Base-by-base conservation (phyloP, 30 jellyfish, hydroid and myxozoan species). In the Clytia hemisphaerica region DNA sequence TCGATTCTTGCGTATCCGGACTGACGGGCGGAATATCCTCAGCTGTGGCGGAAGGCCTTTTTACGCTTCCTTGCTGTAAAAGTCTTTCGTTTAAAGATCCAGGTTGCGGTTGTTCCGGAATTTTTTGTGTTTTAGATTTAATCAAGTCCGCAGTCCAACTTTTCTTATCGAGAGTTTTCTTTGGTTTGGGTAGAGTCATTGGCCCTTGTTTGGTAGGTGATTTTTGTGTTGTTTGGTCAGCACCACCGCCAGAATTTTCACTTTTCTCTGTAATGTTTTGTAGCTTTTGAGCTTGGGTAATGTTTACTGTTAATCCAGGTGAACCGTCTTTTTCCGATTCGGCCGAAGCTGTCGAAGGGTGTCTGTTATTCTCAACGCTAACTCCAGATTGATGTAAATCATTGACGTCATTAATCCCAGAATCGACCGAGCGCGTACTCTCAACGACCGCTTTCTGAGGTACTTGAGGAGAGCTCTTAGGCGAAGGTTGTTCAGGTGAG, bases 111-210 rank as follows among this genome's bases (percentile, higher is more conserved):
- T 14, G 67, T 37, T 65, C 78, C 2, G 78, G 78, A 12, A 62
- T 16, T 4, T 33, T n/a, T 16, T 65, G 78, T 10, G 34, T 45
- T 45, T 65, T 65, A 37, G 68, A 35, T 37, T 65, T 65, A 34
- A 65, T 65, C 14, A 65, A 44, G 25, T 65, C 78, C 26, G 78
- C 78, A 16, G 78, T 65, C 78, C 78, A 65, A 37, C 78, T 65
- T 28, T 65, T 65, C 44, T 65, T 65, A 21, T 65, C 78, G 30
- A 65, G 40, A 3, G 78, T 35, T 44, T 65, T 65, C 33, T 45
- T 33, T 25, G 33, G 33, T 44, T 35, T 35, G 4, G 38, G 38
- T 7, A 65, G 35, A 6, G 69, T 37, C 28, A 67, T 61, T 2
- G 78, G 78, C 4, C 46, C 67, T 37, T 25, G 38, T 36, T 44